Base-by-base conservation (phyloP, 2,113 vertebrate species). In the Gadus macrocephalus region DNA sequence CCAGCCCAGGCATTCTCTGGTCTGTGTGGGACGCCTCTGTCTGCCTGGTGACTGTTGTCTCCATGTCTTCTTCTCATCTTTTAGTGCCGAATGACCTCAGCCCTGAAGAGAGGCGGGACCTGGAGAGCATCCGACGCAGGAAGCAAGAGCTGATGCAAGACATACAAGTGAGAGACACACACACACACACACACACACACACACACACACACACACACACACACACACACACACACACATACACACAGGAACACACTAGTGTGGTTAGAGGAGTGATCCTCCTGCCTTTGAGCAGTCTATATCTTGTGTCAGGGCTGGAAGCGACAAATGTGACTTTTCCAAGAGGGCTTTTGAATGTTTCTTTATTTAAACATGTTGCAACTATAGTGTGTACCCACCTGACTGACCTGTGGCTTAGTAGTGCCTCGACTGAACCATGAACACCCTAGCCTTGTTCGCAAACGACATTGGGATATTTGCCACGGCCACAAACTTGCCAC, bases 91-190 rank as follows among this genome's bases (percentile, higher is more conserved):
- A 93, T 78, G 97, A 98, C 90, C 92, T 99, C 85, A 98, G 95
- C 27, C 93, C 94, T 1, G 96, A 98, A 82, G 97, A 99, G 89
- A 93, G 93, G 73, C 93, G 96, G 87, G 96, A 99, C 76, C 88
- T 99, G 89, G 95, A 96, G 87, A 96, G 93, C 88, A 98, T 99
- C 76, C 94, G 95, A 28, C 93, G 95, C 25, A 90, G 96, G 61
- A 99, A 99, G 90, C 92, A 95, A 87, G 96, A 98, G 81, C 93
- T 99, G 70, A 94, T 98, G 83, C 95, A 94, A 3, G 96, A 98
- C 92, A 99, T 98, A 81, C 94, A 98, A 92, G 97, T 98, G 81
- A 87, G 4, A 67, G 53, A 62, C 22, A 31, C 28, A 31, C 28
- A 31, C 28, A 31, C 28, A 31, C 28, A 31, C 28, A 31, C 28